Conservation (phyloP, 2,113 vertebrate genomes). For the Sorex araneus region DNA sequence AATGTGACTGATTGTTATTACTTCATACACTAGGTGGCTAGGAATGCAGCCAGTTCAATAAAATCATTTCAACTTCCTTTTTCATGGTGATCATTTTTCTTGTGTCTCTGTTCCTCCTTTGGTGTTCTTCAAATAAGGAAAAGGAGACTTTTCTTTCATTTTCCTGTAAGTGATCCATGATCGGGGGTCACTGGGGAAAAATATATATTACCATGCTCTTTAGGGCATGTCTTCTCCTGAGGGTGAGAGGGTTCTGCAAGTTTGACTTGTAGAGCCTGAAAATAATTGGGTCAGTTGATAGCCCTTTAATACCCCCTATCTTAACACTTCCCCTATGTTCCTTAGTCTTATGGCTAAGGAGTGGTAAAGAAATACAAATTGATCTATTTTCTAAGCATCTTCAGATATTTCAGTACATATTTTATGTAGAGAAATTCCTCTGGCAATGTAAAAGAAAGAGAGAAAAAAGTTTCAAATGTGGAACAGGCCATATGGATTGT, state of each 20-base stretch:
- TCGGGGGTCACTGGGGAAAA: neutral
- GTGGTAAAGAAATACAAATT: neutral
- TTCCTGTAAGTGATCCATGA: conserved; percentile 57
- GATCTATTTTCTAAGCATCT: conserved; percentile 36
- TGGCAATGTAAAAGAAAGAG: conserved; percentile 15
- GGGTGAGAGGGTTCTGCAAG: neutral
- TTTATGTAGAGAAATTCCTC: conserved; percentile 42
- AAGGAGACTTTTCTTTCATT: conserved; percentile 66
- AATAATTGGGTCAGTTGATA: neutral
- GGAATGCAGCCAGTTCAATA: conserved; percentile 84
- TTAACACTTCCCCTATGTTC: neutral
- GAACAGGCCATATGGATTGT: conserved; percentile 55
- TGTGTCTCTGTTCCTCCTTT: conserved; percentile 70
- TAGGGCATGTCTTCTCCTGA: neutral
- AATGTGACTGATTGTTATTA: conserved; percentile 81
- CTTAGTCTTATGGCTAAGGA: neutral
- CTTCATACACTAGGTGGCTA: conserved; percentile 78
- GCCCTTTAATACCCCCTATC: neutral
- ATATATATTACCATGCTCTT: neutral
- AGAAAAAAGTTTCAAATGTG: conserved; percentile 38
- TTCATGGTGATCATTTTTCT: conserved; percentile 83
- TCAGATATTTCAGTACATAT: conserved; percentile 24
- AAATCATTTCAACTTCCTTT: conserved; percentile 84
- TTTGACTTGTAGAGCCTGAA: neutral
- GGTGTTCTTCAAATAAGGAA: conserved; percentile 75